Evolutionary conservation across 2,888 invertebrate genomes (phyloP), one percentile per base, ranked within the genome.

Genomic region (Spatulosminthurus flaviceps): DNA sequence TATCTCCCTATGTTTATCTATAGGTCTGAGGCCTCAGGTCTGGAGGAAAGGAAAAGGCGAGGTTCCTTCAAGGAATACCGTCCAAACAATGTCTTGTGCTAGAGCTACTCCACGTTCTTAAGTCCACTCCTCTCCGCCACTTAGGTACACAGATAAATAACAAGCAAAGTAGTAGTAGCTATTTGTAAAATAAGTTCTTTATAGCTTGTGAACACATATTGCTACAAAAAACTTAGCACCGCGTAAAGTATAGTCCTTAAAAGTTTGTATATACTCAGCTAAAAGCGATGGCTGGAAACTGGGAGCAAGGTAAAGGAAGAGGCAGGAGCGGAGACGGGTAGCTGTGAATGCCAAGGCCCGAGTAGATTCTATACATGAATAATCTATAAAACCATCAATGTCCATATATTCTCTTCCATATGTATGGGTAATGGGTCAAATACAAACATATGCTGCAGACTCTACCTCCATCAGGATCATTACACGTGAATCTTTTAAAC

Each of bases 301-400:
- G 51, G 51, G n/a, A 51, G 51, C 16, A 51, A 51, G n/a, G 19
- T 51, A 16, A 51, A 51, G 5, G 51, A 4, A 51, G 7, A n/a
- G 16, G 1, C 51, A 51, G 7, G 13, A 41, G 41, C 13, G 41
- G 9, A 41, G 13, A 51, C 51, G 51, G 51, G 51, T 51, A 51
- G 51, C 51, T 9, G 51, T 34, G 34, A 16, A 4, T 19, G 51
- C 16, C 16, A 4, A 51, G 16, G 51, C 51, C 16, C 51, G 51
- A 51, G 16, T 19, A n/a, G n/a, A n/a, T n/a, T n/a, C 51, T 5
- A 51, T 64, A 60, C 34, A 34, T 61, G 51, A 74, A 74, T 74
- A 74, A 74, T 61, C 61, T 66, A 66, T 66, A 41, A 75, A 75
- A 64, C 64, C 75, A 67, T 75, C 75, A 75, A 42, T 66, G 64